phyloP scores from a whole-genome alignment of 2,113 vertebrate genomes.

The Eclectus roratus region DNA sequence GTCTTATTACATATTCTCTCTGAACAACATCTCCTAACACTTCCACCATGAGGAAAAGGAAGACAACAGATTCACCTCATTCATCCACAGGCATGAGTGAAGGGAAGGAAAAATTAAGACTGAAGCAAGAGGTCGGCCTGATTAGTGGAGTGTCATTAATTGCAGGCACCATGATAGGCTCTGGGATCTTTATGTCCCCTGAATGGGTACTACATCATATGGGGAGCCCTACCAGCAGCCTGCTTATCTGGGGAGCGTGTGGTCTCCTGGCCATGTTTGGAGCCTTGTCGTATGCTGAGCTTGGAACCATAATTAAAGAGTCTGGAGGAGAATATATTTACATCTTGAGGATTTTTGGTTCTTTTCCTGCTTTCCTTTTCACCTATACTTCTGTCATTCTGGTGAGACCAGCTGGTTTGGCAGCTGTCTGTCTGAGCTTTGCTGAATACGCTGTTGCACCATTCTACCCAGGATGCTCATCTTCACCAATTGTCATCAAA shows the following conservation, averaged over 20 bases:
- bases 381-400: conserved; percentile 75
- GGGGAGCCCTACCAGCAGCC: conserved; percentile 81
- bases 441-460: conserved; percentile 75
- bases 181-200: conserved; percentile 81
- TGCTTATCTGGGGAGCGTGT: conserved; percentile 80
- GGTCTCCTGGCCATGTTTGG: conserved; percentile 76
- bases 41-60: conserved; percentile 37
- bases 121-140: conserved; percentile 68
- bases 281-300: conserved; percentile 80
- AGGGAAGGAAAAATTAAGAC: conserved; percentile 19
- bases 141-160: conserved; percentile 76
- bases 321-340: conserved; percentile 87
- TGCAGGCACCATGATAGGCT: conserved; percentile 84
- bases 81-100: not conserved
- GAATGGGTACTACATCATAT: conserved; percentile 76
- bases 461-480: conserved; percentile 75
- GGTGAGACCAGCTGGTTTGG: conserved; percentile 72
- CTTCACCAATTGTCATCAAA: conserved; percentile 65
- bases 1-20: not conserved
- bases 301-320: conserved; percentile 81
- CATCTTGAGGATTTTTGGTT: conserved; percentile 80
- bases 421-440: conserved; percentile 79
- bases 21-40: not conserved
- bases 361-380: conserved; percentile 80
- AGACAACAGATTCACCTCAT: not conserved